Evolutionary conservation across 1,140 invertebrate species (phyloP).

Genomic region (Drosophila sp.): DNA sequence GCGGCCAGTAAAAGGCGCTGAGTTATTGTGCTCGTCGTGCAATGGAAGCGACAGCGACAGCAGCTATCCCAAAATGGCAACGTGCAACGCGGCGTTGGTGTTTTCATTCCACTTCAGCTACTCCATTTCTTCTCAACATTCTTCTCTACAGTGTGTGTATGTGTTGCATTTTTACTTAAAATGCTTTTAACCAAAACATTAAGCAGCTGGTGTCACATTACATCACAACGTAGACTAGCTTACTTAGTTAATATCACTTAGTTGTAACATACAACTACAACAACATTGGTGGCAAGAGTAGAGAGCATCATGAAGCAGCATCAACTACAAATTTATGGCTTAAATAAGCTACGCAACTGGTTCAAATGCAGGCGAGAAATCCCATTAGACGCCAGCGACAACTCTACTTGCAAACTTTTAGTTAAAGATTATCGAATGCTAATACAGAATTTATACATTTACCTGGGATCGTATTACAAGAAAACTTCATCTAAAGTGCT

Average conservation of each 20-base stretch:
- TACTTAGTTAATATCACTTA: slow-evolving; percentile 29
- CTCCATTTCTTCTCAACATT: slow-evolving; percentile 3
- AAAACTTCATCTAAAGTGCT: not conserved
- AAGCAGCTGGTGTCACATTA: slow-evolving; percentile 82
- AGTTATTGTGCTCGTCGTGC: slow-evolving; percentile 42
- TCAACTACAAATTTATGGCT: slow-evolving; percentile 61
- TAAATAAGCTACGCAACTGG: slow-evolving; percentile 50
- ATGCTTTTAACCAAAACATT: slow-evolving; percentile 83
- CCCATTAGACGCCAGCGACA: not conserved
- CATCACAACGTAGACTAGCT: slow-evolving; percentile 61
- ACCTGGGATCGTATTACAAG: not conserved
- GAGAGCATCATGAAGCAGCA: slow-evolving; percentile 20
- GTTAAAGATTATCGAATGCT: slow-evolving; percentile 13
- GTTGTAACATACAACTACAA: slow-evolving; percentile 39
- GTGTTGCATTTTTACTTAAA: slow-evolving; percentile 79
- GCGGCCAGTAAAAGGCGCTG: slow-evolving; percentile 64
- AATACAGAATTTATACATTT: slow-evolving; percentile 16
- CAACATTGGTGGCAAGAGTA: slow-evolving; percentile 3
- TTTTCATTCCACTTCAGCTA: not conserved
- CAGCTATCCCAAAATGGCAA: slow-evolving; percentile 43
- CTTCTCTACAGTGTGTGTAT: slow-evolving; percentile 3
- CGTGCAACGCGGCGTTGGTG: slow-evolving; percentile 29
- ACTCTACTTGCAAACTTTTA: not conserved
- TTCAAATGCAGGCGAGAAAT: slow-evolving; percentile 8
- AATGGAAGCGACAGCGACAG: slow-evolving; percentile 16